Evolutionary conservation across 2,113 vertebrate species (phyloP), one percentile per base, ranked within the genome.

Genomic region (Dromiciops gliroides): DNA sequence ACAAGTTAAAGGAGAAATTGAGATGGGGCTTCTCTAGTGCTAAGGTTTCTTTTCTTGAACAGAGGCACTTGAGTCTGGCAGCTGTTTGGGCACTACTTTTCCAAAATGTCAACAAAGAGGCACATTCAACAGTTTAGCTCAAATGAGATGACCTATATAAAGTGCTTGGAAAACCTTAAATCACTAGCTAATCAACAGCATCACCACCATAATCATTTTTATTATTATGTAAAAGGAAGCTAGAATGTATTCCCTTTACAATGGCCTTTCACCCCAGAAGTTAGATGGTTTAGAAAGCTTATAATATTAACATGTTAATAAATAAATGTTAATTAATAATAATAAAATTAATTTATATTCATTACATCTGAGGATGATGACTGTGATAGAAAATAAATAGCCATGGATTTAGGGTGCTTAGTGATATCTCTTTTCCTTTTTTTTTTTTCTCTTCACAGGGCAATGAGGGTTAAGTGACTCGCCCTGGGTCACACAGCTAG

Each of bases 1-100:
- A 97, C 97, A 96, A 94, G 90, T 89, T 67, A 95, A 96, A 96
- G 93, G 50, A 96, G 92, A 88, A 96, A 60, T 91, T 91, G 93
- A 16, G 56, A 90, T 9, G 26, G 16, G 48, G 89, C 56, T 47
- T n/a, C 31, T 50, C 37, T 51, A 56, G 31, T 22, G n/a, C 28
- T 50, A 83, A 22, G 14, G 60, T 95, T 83, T 91, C 90, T 49
- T 95, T 83, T 92, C 92, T 50, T 89, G 44, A 26, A 4, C 25
- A 92, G 2, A 90, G 26, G 47, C 51, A 60, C 11, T n/a, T 37
- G n/a, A 75, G 4, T 49, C 94, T 91, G 83, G 50, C 37, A 52
- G 6, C 89, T 60, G 90, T 51, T 48, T 75, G 50, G 48, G 96
- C 94, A 51, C 48, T 44, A 3, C 16, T 53, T 75, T 94, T 24